These are phyloP conservation scores for Pelobates fuscus DNA, from an alignment of 2,113 vertebrate genomes.

Conservation along the genomic window DNA sequence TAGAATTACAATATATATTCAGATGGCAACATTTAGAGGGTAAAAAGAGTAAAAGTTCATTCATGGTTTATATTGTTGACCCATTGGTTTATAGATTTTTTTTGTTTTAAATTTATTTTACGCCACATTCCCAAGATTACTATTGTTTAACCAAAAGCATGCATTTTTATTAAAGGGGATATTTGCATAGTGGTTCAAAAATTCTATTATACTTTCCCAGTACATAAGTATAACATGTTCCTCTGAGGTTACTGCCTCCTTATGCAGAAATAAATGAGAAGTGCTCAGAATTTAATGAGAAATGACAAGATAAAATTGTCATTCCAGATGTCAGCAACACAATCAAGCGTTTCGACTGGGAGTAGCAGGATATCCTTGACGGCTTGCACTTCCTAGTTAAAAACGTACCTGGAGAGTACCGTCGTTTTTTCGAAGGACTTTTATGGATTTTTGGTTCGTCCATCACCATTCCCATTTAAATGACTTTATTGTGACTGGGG, in stretches of 20 bases:
- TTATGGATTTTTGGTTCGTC: slow-evolving; percentile 37
- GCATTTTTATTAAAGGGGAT: background rate
- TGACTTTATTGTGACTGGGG: slow-evolving; percentile 41
- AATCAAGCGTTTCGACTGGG: slow-evolving; percentile 45
- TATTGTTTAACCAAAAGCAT: background rate
- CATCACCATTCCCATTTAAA: slow-evolving; percentile 41
- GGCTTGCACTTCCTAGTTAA: slow-evolving; percentile 50
- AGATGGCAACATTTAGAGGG: too few relatives aligned
- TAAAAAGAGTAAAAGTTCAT: too few relatives aligned
- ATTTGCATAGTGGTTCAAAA: background rate
- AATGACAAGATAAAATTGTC: slow-evolving; percentile 52
- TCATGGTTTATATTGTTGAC: too few relatives aligned
- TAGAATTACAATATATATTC: too few relatives aligned
- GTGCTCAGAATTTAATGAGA: slow-evolving; percentile 42
- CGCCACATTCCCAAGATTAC: too few relatives aligned
- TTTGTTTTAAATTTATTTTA: too few relatives aligned
- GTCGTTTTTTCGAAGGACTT: slow-evolving; percentile 40
- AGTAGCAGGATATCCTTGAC: slow-evolving; percentile 51
- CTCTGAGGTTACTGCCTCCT: slow-evolving; percentile 21
- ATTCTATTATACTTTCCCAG: background rate
- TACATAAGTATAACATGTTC: background rate
- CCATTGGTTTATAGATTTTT: too few relatives aligned
- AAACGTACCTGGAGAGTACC: slow-evolving; percentile 11
- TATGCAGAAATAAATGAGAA: slow-evolving; percentile 24
- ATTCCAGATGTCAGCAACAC: slow-evolving; percentile 51